A percentile compares a stretch with the other conserved stretches of the same genome.
Conservation (phyloP, 2,888 invertebrate genomes). For the Acronicta aceris region DNA sequence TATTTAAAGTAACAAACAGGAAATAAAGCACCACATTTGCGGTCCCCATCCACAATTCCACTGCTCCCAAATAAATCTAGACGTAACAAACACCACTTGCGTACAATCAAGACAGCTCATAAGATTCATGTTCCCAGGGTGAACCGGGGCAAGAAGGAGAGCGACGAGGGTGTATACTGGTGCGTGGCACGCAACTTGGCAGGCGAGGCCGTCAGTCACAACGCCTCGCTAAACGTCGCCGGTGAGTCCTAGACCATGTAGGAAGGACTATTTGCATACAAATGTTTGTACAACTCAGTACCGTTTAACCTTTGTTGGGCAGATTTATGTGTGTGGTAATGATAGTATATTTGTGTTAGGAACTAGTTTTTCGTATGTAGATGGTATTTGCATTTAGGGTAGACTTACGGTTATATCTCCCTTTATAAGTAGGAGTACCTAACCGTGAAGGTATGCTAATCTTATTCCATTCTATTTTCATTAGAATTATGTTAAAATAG, state of each 20-base stretch:
- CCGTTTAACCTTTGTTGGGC: conserved; percentile 43
- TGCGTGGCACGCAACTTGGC: conserved; percentile 97
- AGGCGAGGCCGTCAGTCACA: conserved; percentile 96
- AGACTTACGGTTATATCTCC: too few species aligned
- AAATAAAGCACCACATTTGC: neutral
- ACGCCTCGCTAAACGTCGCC: conserved; percentile 98
- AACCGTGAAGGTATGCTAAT: too few species aligned
- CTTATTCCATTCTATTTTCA: too few species aligned
- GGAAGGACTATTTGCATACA: conserved; percentile 50
- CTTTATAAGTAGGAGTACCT: too few species aligned
- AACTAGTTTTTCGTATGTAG: too few species aligned
- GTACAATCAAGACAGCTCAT: conserved; percentile 44
- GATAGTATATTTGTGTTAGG: neutral
- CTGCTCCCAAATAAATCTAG: conserved; percentile 28
- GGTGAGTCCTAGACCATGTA: conserved; percentile 88
- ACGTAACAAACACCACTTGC: conserved; percentile 30
- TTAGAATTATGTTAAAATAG: too few species aligned
- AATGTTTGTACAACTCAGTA: conserved; percentile 47
- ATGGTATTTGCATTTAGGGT: too few species aligned
- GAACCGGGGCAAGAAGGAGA: conserved; percentile 98
- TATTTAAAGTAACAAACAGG: neutral
- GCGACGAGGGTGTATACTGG: conserved; percentile 98
- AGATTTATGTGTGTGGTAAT: conserved; percentile 34
- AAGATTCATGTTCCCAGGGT: conserved; percentile 82
- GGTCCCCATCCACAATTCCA: neutral